phyloP scores from a whole-genome alignment of 2,113 vertebrate genomes.

The Ceyx margarethae region DNA sequence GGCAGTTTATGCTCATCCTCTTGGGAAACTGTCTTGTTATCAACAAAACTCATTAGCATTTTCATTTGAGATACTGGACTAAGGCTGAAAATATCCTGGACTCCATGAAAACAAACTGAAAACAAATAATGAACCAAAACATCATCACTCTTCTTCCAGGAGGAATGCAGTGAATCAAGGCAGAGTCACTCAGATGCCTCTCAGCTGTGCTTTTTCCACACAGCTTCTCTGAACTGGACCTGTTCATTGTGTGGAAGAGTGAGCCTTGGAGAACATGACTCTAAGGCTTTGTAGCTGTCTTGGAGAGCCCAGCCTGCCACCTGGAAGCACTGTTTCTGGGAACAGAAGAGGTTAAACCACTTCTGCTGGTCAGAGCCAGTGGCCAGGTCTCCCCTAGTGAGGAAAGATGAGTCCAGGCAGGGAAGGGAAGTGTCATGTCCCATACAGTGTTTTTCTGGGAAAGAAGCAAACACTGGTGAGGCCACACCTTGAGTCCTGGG shows the following conservation, averaged over 20 bases:
- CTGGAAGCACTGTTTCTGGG: background rate
- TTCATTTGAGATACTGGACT: background rate
- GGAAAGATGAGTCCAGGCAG: background rate
- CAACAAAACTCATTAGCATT: background rate
- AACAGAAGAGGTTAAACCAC: background rate
- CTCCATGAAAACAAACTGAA: background rate
- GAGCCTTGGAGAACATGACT: background rate
- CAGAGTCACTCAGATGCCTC: background rate
- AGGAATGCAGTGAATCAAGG: background rate
- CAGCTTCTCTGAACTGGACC: background rate
- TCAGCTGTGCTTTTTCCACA: background rate
- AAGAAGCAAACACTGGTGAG: background rate
- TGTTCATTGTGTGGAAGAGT: background rate
- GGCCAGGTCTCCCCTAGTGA: background rate
- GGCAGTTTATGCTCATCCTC: background rate
- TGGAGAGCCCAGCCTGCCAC: background rate
- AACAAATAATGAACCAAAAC: background rate
- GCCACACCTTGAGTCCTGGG: too few relatives aligned
- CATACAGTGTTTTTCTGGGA: background rate
- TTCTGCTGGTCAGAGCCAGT: background rate
- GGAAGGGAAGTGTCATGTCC: background rate
- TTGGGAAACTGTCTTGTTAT: background rate
- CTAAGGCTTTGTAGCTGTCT: background rate
- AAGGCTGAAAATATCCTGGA: conserved; percentile 11
- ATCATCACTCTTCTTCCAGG: background rate